Evolutionary conservation across 2,113 vertebrate species (phyloP).

Genomic region (Indicator indicator): DNA sequence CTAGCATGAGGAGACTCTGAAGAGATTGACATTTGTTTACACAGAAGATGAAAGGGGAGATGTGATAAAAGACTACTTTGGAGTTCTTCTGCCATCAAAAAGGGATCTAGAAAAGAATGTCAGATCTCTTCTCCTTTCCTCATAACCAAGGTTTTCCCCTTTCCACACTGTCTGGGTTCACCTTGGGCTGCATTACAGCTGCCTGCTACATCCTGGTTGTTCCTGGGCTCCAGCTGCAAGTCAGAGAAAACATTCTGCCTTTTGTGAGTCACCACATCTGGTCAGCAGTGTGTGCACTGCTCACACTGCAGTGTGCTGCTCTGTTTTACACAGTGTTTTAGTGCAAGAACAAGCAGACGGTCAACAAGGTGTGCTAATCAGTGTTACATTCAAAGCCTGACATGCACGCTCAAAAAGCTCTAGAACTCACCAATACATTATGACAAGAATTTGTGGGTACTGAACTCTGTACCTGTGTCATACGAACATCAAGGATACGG

Average conservation of each 20-base stretch:
- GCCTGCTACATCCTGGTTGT: fast-evolving
- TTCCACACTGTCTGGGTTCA: fast-evolving
- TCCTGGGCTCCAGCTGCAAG: background rate
- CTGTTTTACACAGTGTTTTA: background rate
- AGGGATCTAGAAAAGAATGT: background rate
- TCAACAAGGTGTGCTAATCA: background rate
- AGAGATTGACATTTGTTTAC: background rate
- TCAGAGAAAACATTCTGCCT: background rate
- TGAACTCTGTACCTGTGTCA: fast-evolving
- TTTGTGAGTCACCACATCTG: background rate
- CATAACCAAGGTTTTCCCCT: background rate
- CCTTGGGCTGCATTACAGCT: background rate
- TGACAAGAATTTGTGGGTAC: background rate
- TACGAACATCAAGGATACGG: background rate
- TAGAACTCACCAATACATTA: background rate
- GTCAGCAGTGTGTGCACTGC: background rate
- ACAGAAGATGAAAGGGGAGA: background rate
- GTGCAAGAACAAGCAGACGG: background rate
- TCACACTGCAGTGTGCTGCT: background rate
- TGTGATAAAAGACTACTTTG: background rate
- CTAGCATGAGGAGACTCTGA: background rate
- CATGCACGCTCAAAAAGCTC: background rate
- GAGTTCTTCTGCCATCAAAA: background rate
- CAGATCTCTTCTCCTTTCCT: background rate
- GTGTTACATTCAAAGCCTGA: background rate